These are phyloP conservation scores for Malurus elegans DNA, from an alignment of 2,113 vertebrate species.

Conservation along the genomic window DNA sequence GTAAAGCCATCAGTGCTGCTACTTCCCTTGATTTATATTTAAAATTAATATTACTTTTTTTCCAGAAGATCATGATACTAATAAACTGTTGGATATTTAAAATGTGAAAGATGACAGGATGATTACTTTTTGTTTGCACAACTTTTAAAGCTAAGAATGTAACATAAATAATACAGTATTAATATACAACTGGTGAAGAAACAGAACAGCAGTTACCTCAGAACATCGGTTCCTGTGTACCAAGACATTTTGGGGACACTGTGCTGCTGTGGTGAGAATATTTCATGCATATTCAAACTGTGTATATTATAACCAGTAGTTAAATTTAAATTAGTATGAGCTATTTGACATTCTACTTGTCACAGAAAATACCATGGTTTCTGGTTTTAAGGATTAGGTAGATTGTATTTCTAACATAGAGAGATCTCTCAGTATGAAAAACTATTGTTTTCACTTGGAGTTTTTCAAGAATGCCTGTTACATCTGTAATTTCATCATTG, in stretches of 20 bases:
- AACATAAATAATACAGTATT: neutral
- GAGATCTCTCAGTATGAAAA: neutral
- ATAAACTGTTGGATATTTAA: neutral
- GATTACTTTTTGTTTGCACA: neutral
- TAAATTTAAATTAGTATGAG: neutral
- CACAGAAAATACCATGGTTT: neutral
- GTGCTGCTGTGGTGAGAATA: neutral
- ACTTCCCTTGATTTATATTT: neutral
- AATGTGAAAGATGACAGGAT: neutral
- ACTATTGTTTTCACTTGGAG: neutral
- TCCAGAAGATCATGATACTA: neutral
- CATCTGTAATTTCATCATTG: neutral
- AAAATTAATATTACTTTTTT: neutral
- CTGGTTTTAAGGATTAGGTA: neutral
- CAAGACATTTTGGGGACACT: neutral
- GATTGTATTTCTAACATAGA: neutral
- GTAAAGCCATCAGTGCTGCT: neutral
- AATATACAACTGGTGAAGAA: neutral
- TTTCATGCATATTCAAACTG: neutral
- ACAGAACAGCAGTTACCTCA: neutral
- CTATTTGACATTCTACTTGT: neutral
- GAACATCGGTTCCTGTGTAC: neutral
- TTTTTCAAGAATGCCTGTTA: neutral
- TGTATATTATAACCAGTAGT: neutral
- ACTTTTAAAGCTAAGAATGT: neutral